phyloP scores from a whole-genome alignment of 1,140 invertebrate genomes.

The Luehdorfia chinensis region DNA sequence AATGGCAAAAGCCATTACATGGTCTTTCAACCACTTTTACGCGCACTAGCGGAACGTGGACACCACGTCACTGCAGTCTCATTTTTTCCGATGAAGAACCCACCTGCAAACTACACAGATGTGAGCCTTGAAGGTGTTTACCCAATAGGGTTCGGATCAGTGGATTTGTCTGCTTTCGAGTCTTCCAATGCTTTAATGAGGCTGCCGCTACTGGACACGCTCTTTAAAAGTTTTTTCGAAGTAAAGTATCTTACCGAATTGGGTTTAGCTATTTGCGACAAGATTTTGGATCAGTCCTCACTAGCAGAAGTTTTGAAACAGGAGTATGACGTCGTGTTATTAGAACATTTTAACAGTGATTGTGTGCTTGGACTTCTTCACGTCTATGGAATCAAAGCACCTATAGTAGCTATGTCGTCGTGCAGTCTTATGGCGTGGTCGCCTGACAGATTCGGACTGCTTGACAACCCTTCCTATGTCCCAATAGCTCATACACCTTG shows the following conservation, averaged over 20 bases:
- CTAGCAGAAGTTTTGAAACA: constrained; percentile 57
- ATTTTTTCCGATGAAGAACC: constrained; percentile 62
- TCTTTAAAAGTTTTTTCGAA: constrained; percentile 29
- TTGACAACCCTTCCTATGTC: constrained; percentile 80
- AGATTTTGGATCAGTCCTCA: constrained; percentile 47
- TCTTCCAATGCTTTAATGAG: constrained; percentile 21
- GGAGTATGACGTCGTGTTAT: constrained; percentile 81
- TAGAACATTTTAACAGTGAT: constrained; percentile 82
- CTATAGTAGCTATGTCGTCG: constrained; percentile 78
- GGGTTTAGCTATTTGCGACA: constrained; percentile 58
- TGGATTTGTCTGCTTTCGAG: constrained; percentile 49
- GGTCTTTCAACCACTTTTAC: constrained; percentile 81
- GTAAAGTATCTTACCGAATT: constrained; percentile 38
- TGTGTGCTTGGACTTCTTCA: constrained; percentile 80
- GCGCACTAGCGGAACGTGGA: constrained; percentile 78
- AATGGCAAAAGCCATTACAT: constrained; percentile 79
- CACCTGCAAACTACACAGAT: constrained; percentile 52
- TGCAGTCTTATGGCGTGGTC: constrained; percentile 79
- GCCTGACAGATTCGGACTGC: constrained; percentile 75
- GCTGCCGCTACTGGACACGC: constrained; percentile 33
- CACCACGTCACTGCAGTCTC: constrained; percentile 83
- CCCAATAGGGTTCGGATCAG: constrained; percentile 37
- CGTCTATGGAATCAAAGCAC: constrained; percentile 69
- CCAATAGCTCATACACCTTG: constrained; percentile 73
- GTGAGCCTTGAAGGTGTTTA: constrained; percentile 56